phyloP scores from a whole-genome alignment of 2,113 vertebrate species.

The Hystrix brachyura region DNA sequence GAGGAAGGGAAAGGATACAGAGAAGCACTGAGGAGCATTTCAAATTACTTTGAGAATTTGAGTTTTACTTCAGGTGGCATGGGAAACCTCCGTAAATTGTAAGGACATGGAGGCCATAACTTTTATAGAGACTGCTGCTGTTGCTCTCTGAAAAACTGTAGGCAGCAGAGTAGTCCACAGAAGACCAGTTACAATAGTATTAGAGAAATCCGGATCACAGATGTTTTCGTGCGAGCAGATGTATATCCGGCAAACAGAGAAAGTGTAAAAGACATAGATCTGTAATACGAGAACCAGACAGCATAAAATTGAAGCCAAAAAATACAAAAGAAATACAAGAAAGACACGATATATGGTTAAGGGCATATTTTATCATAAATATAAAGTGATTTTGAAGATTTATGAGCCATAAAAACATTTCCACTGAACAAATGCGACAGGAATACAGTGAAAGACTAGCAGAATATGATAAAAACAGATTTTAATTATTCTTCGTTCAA shows the following conservation, averaged over 20 bases:
- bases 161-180: background rate
- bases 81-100: background rate
- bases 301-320: background rate
- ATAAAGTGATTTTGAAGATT: slow-evolving; percentile 11
- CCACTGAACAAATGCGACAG: background rate
- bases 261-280: background rate
- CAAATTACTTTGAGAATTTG: background rate
- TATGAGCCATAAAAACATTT: background rate
- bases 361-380: background rate
- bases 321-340: background rate
- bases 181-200: background rate
- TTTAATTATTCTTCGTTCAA: background rate
- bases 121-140: background rate
- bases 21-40: background rate
- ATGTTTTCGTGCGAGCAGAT: background rate
- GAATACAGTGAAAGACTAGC: background rate
- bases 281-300: background rate
- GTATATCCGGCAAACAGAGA: background rate
- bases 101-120: background rate
- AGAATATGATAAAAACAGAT: background rate
- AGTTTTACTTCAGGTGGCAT: background rate
- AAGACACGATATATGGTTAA: background rate
- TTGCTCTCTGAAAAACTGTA: background rate
- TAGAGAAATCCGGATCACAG: background rate
- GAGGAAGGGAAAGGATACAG: background rate